These are phyloP conservation scores for Pimephales promelas DNA, from an alignment of 2,113 vertebrate species.

Conservation along the genomic window DNA sequence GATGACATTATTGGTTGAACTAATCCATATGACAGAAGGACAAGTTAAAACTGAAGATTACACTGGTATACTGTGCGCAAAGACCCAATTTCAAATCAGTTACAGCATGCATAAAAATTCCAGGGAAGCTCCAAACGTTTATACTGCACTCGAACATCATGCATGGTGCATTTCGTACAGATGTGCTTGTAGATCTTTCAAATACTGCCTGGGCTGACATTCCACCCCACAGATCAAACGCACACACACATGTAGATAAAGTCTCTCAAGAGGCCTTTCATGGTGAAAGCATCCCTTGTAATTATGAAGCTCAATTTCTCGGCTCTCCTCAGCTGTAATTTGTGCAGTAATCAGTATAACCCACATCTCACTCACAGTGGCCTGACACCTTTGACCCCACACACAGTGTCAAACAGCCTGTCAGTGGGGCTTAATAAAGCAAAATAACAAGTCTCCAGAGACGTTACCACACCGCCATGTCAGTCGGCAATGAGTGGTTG, in stretches of 20 bases:
- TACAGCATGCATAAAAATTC: conserved; percentile 31
- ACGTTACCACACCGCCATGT: conserved; percentile 22
- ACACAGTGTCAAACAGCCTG: conserved; percentile 10
- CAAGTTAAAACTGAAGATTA: conserved; percentile 24
- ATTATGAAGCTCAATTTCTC: conserved; percentile 26
- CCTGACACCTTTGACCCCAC: conserved; percentile 32
- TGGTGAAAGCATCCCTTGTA: conserved; percentile 37
- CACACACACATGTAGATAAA: conserved; percentile 10
- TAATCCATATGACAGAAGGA: not conserved
- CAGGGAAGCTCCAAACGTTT: conserved; percentile 11
- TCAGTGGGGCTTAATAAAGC: conserved; percentile 18
- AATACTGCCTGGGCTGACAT: not conserved
- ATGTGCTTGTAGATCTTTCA: conserved; percentile 24
- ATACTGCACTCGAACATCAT: not conserved
- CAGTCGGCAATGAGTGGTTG: conserved; percentile 38
- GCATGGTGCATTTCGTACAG: not conserved
- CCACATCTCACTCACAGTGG: not conserved
- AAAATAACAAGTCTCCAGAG: conserved; percentile 28
- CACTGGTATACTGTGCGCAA: not conserved
- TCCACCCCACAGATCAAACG: conserved; percentile 12
- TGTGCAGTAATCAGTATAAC: not conserved
- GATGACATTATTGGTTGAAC: too few relatives aligned
- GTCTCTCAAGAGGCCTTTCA: conserved; percentile 29
- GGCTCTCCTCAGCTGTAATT: conserved; percentile 25
- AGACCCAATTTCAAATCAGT: conserved; percentile 6